Conservation (phyloP, 2,888 invertebrate genomes). For the Elysia crispata region DNA sequence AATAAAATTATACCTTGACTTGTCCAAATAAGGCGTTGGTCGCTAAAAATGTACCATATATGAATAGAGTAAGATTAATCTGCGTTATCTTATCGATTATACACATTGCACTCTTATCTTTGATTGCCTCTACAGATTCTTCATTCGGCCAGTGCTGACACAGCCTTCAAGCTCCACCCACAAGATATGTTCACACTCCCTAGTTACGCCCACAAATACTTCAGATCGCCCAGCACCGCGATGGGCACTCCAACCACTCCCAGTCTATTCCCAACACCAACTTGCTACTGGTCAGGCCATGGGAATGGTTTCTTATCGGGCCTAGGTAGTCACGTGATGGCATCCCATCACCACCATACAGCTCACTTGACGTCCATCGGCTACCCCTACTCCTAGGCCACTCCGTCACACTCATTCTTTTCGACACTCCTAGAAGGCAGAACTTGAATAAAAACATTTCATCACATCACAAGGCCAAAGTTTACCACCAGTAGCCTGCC, state of each 20-base stretch:
- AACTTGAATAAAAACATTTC: too few relatives aligned
- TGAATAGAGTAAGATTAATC: too few relatives aligned
- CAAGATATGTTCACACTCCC: conserved; percentile 43
- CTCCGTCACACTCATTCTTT: too few relatives aligned
- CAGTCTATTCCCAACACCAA: conserved; percentile 37
- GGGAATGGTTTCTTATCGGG: conserved; percentile 41
- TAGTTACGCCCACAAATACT: conserved; percentile 43
- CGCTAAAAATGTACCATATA: too few relatives aligned
- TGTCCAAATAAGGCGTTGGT: too few relatives aligned
- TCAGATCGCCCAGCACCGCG: conserved; percentile 36
- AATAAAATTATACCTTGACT: too few relatives aligned
- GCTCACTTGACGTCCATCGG: conserved; percentile 41
- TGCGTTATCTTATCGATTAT: not conserved
- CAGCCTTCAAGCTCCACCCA: conserved; percentile 43
- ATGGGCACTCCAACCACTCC: conserved; percentile 33
- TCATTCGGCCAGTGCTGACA: conserved; percentile 39
- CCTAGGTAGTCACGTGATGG: conserved; percentile 42
- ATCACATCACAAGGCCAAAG: too few relatives aligned
- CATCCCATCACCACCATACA: conserved; percentile 42
- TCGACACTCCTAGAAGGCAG: too few relatives aligned
- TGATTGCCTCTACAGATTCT: conserved; percentile 20
- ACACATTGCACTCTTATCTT: not conserved
- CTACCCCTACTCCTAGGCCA: conserved; percentile 40
- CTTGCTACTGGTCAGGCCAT: conserved; percentile 42
- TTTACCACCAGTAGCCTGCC: too few relatives aligned